phyloP scores from a whole-genome alignment of 2,888 invertebrate genomes.

The Andricus quercusramuli region DNA sequence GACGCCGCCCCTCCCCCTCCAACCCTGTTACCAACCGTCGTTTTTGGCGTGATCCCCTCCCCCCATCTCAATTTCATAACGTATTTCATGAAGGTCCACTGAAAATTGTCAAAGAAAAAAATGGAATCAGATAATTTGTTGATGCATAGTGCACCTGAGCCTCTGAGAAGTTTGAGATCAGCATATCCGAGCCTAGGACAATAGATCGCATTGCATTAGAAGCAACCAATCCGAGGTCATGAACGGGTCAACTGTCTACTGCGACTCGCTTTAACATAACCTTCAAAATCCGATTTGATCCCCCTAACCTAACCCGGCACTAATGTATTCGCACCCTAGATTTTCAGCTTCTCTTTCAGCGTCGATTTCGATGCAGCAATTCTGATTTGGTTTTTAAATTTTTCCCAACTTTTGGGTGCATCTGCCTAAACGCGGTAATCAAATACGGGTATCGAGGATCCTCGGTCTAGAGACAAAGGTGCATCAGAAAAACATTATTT shows the following conservation, averaged over 20 bases:
- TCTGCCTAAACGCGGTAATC: slow-evolving; percentile 56
- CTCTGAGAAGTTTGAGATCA: background rate
- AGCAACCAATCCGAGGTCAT: slow-evolving; percentile 25
- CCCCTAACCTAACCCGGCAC: background rate
- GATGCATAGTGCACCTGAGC: background rate
- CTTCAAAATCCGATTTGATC: slow-evolving; percentile 9
- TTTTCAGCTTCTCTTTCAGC: slow-evolving; percentile 37
- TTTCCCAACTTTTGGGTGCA: slow-evolving; percentile 61
- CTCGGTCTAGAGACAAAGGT: slow-evolving; percentile 8
- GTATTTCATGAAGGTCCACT: too few species aligned
- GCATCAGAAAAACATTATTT: slow-evolving; percentile 36
- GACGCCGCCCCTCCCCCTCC: too few species aligned
- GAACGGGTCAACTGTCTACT: slow-evolving; percentile 25
- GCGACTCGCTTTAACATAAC: slow-evolving; percentile 15
- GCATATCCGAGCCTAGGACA: slow-evolving; percentile 37
- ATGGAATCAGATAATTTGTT: background rate
- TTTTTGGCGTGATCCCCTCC: too few species aligned
- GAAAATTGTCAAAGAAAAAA: background rate
- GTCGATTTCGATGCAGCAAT: slow-evolving; percentile 61
- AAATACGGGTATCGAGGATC: slow-evolving; percentile 17
- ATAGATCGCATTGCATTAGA: slow-evolving; percentile 32
- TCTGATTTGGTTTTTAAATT: slow-evolving; percentile 65
- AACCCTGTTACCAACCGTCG: too few species aligned
- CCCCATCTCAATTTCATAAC: too few species aligned
- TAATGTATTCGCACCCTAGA: slow-evolving; percentile 59